phyloP scores from a whole-genome alignment of 2,888 invertebrate species.

The Orgyia antiqua region DNA sequence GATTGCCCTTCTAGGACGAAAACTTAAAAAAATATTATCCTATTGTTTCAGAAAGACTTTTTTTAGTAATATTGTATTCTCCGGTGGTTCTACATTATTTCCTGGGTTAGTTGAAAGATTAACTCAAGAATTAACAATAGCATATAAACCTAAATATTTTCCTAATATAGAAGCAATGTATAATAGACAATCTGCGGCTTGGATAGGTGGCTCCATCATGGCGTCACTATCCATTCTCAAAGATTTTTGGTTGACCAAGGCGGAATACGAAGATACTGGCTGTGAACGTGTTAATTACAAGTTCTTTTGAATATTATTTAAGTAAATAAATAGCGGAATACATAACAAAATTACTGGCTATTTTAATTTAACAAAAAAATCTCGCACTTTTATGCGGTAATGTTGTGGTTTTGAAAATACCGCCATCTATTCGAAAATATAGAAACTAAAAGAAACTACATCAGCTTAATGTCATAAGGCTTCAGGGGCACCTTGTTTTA shows the following conservation, averaged over 20 bases:
- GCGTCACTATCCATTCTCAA: constrained; percentile 94
- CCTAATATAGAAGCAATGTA: constrained; percentile 86
- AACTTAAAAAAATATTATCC: too few species aligned
- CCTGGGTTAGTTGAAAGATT: constrained; percentile 93
- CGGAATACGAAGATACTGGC: constrained; percentile 95
- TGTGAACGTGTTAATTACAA: constrained; percentile 93
- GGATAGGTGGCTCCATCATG: constrained; percentile 97
- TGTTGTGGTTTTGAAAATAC: too few species aligned
- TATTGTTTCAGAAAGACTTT: constrained; percentile 82
- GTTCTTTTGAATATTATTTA: constrained; percentile 86
- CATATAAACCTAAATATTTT: constrained; percentile 78
- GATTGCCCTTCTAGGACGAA: too few species aligned
- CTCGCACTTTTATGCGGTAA: too few species aligned
- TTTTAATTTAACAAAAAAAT: too few species aligned
- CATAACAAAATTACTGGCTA: too few species aligned
- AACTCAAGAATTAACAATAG: constrained; percentile 88
- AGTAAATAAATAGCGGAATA: too few species aligned
- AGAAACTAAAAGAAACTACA: too few species aligned
- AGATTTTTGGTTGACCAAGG: constrained; percentile 96
- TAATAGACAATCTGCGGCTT: constrained; percentile 94
- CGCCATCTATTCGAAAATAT: too few species aligned
- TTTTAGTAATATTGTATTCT: constrained; percentile 91
- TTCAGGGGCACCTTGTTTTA: too few species aligned
- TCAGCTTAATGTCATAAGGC: too few species aligned
- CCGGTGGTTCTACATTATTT: constrained; percentile 92